These are phyloP conservation scores for Yponomeuta plumbellus DNA, from an alignment of 2,888 invertebrate species.

Conservation along the genomic window DNA sequence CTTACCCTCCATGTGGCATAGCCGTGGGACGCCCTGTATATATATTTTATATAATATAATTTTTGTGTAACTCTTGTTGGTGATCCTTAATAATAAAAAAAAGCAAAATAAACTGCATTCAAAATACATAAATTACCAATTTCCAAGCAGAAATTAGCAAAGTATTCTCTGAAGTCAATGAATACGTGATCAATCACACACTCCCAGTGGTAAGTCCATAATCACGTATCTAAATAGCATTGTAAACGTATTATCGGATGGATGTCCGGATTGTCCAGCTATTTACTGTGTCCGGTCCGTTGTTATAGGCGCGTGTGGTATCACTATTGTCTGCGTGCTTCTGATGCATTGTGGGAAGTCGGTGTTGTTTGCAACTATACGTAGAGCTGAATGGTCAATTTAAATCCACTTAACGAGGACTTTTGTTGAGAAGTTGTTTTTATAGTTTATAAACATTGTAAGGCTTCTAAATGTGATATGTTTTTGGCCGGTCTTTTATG, in stretches of 20 bases:
- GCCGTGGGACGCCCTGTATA: too few relatives aligned
- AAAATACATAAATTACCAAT: constrained; percentile 12
- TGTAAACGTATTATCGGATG: constrained; percentile 34
- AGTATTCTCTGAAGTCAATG: constrained; percentile 46
- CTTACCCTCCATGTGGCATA: too few relatives aligned
- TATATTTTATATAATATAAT: too few relatives aligned
- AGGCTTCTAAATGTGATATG: not conserved
- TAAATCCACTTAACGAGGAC: constrained; percentile 43
- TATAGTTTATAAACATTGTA: not conserved
- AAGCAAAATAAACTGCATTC: too few relatives aligned
- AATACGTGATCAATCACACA: constrained; percentile 48
- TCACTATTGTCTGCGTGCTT: constrained; percentile 34
- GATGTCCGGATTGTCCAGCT: constrained; percentile 30
- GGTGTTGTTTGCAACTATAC: constrained; percentile 35
- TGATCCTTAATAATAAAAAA: too few relatives aligned
- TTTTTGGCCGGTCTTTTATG: too few relatives aligned
- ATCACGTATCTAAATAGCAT: constrained; percentile 39
- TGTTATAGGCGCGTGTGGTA: constrained; percentile 17
- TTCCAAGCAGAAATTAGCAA: constrained; percentile 43
- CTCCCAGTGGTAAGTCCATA: constrained; percentile 49
- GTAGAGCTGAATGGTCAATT: constrained; percentile 32
- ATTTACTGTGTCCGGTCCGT: constrained; percentile 8
- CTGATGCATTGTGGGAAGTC: constrained; percentile 27
- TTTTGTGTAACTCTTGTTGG: too few relatives aligned
- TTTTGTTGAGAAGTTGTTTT: constrained; percentile 6